phyloP scores from a whole-genome alignment of 2,113 vertebrate species.

The Pterophyllum scalare region DNA sequence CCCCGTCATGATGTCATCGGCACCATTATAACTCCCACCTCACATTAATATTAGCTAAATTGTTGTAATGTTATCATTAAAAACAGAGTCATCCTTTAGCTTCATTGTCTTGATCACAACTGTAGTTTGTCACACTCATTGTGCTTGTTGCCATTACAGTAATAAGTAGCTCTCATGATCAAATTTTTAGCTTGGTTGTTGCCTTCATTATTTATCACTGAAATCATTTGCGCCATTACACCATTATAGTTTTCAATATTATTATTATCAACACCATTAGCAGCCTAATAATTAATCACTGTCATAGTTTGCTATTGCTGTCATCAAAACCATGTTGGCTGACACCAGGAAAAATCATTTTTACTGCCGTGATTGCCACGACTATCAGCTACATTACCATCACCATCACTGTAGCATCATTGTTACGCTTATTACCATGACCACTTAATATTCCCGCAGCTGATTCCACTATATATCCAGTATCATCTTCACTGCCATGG shows the following conservation, averaged over 20 bases:
- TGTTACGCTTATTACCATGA: neutral
- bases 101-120: neutral
- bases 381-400: neutral
- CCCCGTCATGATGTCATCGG: neutral
- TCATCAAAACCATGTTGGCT: neutral
- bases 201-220: neutral
- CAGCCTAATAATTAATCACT: neutral
- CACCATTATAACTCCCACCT: neutral
- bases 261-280: neutral
- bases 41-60: neutral
- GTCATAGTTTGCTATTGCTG: neutral
- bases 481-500: neutral
- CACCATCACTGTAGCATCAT: neutral
- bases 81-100: neutral
- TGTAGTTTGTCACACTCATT: neutral
- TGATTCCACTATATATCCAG: constrained; percentile 9
- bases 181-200: neutral
- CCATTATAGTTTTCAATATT: neutral
- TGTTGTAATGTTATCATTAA: neutral
- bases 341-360: neutral
- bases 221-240: neutral
- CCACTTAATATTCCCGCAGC: neutral
- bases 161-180: neutral
- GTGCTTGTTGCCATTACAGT: neutral
- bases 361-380: neutral